Base-by-base conservation (phyloP, 2,113 vertebrate genomes). In the Indicator indicator region DNA sequence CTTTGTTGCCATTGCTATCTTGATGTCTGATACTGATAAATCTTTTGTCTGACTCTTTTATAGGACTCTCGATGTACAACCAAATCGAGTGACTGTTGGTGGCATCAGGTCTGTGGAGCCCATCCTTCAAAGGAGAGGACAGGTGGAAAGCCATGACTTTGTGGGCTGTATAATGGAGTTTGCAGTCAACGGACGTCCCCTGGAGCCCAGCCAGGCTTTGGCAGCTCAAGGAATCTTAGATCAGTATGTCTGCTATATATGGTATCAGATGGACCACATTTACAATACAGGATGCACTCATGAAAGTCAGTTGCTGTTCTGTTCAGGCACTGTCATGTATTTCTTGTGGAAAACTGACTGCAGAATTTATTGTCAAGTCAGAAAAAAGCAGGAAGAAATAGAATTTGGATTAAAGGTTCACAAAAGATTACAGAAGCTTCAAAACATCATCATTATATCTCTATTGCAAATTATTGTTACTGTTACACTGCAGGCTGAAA, bases 131-230 rank as follows among this genome's bases (percentile, higher is more conserved):
- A 98, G 99, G n/a, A 98, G 96, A 87, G 99, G 98, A 78, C 99
- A 99, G 64, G 98, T 99, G 93, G 97, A 98, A 96, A 98, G 99
- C 79, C 99, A 99, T 38, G 99, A 99, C 96, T 99, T 99, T 85
- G 98, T 99, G 9, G 99, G 99, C 90, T 99, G 99, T 95, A 98
- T 99, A 97, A 99, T 99, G 99, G 99, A 99, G 97, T 98, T 99
- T 50, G 99, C 99, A n/a, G 98, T 99, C 94, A 99, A 99, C 5
- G 99, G 99, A 55, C 98, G 99, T 74, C 99, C 99, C 6, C 97
- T 99, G 97, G 99, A 99, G 93, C 99, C 99, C 72, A 98, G 98
- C 93, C 99, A 99, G 92, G 99, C 99, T 36, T 90, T 99, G 97
- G 97, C 98, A 85, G 98, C 99, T 44, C 98, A 98, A 88, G 99